Evolutionary conservation across 2,797 vertebrate genomes (phyloP), one percentile per base, ranked within the genome.

Genomic region (Phyllotis vaccarum): DNA sequence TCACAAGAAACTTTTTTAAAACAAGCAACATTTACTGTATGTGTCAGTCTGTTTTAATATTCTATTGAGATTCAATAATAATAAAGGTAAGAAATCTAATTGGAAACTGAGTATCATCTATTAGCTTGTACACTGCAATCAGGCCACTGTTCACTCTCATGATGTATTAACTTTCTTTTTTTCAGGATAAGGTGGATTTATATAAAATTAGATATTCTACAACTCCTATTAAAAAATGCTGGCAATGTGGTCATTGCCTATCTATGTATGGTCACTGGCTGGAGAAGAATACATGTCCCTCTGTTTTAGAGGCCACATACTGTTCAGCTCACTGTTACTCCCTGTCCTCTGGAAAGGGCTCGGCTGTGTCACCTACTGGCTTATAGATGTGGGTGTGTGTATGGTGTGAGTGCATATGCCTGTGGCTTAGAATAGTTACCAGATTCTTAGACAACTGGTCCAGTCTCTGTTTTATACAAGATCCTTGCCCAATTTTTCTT

Each of bases 401-500:
- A 9, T 64, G 58, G 56, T 62, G 56, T 14, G 46, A 49, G 21
- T 66, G 56, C 54, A 62, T 40, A 1, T 24, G 4, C 12, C 4
- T 7, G 10, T 78, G 6, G 11, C 78, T 37, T 78, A 80, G 89
- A 68, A 46, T 46, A 58, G 89, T 72, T 93, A n/a, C 24, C 43
- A 27, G 37, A 81, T 87, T 72, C 79, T 92, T 92, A 79, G 70
- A 93, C 43, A 91, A 70, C n/a, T 78, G 9, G 6, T 91, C 74
- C n/a, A 85, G 34, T 17, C 72, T 92, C 37, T 8, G 2, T 81
- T 94, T 91, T 40, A 10, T 64, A 60, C 14, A 56, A 75, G 54
- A 40, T 54, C 49, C 34, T 96, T 43, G 68, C 74, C 91, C 95
- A 83, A n/a, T 76, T 92, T 66, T 91, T 96, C 89, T 94, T 85